phyloP scores from a whole-genome alignment of 2,888 invertebrate species.

The Philereme vetulata region DNA sequence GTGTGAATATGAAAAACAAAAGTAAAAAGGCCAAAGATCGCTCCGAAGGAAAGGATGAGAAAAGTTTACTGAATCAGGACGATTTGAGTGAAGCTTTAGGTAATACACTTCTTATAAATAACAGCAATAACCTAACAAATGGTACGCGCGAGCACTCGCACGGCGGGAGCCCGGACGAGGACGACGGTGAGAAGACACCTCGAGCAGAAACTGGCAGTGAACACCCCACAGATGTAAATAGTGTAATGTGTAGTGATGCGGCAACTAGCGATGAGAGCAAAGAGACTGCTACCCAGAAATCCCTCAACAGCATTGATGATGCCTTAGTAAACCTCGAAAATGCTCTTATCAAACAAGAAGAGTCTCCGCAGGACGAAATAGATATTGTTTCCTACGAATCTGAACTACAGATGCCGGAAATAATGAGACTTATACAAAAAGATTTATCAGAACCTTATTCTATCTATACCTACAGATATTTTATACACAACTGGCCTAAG shows the following conservation, averaged over 20 bases:
- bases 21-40: conserved; percentile 80
- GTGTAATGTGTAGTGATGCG: conserved; percentile 68
- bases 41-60: conserved; percentile 64
- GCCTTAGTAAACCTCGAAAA: conserved; percentile 55
- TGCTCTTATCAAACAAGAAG: conserved; percentile 50
- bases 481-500: conserved; percentile 99
- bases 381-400: conserved; percentile 90
- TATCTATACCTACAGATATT: conserved; percentile 99
- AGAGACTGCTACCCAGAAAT: conserved; percentile 45
- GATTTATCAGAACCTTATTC: conserved; percentile 99
- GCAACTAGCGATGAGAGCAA: conserved; percentile 46
- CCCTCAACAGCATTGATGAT: conserved; percentile 51
- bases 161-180: conserved; percentile 51
- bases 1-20: conserved; percentile 73
- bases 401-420: conserved; percentile 98
- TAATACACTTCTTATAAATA: conserved; percentile 75
- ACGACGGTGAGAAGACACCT: conserved; percentile 51
- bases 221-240: conserved; percentile 66
- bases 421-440: conserved; percentile 99
- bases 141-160: conserved; percentile 72
- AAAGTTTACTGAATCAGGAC: conserved; percentile 66
- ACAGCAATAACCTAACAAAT: conserved; percentile 76
- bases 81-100: conserved; percentile 70
- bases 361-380: conserved; percentile 62
- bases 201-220: conserved; percentile 54